Base-by-base conservation (phyloP, 1,140 invertebrate genomes). In the Drosophila nigromelanica region DNA sequence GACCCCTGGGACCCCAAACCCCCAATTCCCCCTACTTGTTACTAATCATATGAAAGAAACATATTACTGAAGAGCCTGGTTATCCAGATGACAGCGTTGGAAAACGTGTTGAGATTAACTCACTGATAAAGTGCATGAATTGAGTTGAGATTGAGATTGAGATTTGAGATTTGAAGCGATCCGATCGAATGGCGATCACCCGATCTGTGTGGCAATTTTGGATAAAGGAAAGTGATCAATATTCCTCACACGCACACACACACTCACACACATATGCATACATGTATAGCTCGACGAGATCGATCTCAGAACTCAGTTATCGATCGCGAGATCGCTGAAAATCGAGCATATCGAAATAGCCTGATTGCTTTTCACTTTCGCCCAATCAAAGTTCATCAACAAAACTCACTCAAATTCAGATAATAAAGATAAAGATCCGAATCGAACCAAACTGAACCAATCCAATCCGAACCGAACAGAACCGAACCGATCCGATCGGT, bases 1-100 rank as follows among this genome's bases (percentile, higher is more conserved):
- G 73, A 75, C 59, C 40, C 47, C 67, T 18, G 24, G 30, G 42
- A 59, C 50, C 64, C 73, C 47, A 62, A 30, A 50, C 39, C 76
- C 58, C 67, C 43, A 60, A 55, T 33, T 33, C 66, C 70, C 62
- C 68, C 72, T 67, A 79, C 52, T 89, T 87, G 83, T 82, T 89
- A 87, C 86, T 90, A 86, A 89, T 89, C 86, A 90, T 33, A 33
- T 86, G 75, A 89, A 80, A 71, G 67, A 89, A 85, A 85, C 75
- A 90, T 72, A 72, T 87, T 90, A 89, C 79, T 75, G 76, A 87
- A 83, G 78, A 73, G 72, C 81, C 87, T 90, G 78, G 87, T 90
- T 87, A 90, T 76, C 82, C 86, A 90, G 87, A 90, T 86, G 78
- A 79, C 83, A 87, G 73, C 83, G 83, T 82, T 90, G 86, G 85